A percentile compares a stretch with the other conserved stretches of the same genome.
phyloP scores from a whole-genome alignment of 2,113 vertebrate species.

The Ivindomyrus marchei region DNA sequence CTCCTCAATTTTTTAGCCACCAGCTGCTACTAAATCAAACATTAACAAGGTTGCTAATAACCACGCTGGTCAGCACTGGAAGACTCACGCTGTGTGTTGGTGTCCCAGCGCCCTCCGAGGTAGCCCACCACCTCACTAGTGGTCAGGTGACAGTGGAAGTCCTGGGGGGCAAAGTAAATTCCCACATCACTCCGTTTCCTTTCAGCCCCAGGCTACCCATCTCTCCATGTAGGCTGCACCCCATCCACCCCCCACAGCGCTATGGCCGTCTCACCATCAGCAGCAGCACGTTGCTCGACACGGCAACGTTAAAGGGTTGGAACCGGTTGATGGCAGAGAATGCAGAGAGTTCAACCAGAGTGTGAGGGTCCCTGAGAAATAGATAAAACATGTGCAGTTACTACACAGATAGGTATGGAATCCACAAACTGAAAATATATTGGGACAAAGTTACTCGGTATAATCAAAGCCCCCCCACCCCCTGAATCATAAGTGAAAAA shows the following conservation, averaged over 20 bases:
- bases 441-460: not conserved
- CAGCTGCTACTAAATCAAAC: not conserved
- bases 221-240: not conserved
- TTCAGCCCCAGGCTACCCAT: no score
- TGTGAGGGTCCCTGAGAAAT: slow-evolving; percentile 76
- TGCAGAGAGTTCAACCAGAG: slow-evolving; percentile 82
- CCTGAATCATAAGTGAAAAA: not conserved
- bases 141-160: slow-evolving; percentile 94
- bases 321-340: slow-evolving; percentile 92
- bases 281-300: slow-evolving; percentile 90
- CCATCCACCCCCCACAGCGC: not conserved
- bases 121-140: slow-evolving; percentile 91
- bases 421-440: not conserved
- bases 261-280: slow-evolving; percentile 67
- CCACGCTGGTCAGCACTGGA: not conserved
- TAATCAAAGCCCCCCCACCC: not conserved
- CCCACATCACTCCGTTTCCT: not conserved
- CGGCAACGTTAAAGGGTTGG: slow-evolving; percentile 90
- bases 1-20: not conserved
- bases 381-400: not conserved
- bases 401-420: not conserved
- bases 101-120: slow-evolving; percentile 92
- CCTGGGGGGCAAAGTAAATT: slow-evolving; percentile 48
- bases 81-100: slow-evolving; percentile 80
- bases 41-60: not conserved